phyloP scores from a whole-genome alignment of 2,113 vertebrate genomes.

The Hippocampus barbouri region DNA sequence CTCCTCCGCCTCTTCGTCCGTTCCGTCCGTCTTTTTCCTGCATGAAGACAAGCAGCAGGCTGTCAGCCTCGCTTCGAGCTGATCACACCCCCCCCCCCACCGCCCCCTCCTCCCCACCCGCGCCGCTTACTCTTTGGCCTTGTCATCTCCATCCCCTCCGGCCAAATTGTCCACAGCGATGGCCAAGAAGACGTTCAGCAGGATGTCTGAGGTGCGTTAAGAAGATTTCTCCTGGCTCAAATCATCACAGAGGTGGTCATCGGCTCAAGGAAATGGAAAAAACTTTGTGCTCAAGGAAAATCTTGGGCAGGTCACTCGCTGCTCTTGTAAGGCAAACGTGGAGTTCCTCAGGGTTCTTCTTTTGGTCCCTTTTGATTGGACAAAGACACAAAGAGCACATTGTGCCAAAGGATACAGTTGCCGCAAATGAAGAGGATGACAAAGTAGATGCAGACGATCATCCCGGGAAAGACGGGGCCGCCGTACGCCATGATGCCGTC shows the following conservation, averaged over 20 bases:
- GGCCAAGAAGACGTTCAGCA: slow-evolving; percentile 76
- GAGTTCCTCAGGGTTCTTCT: neutral
- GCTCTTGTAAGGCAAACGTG: neutral
- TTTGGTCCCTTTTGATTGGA: neutral
- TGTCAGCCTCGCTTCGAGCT: neutral
- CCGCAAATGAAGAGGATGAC: slow-evolving; percentile 95
- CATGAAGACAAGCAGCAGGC: neutral
- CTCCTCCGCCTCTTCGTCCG: neutral
- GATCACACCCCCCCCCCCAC: slow-evolving; percentile 14
- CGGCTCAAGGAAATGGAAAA: neutral
- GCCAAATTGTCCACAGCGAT: slow-evolving; percentile 77
- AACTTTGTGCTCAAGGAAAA: too few relatives aligned
- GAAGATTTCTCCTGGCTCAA: slow-evolving; percentile 4
- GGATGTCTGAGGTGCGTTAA: slow-evolving; percentile 66
- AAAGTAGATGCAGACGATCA: slow-evolving; percentile 91
- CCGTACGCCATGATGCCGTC: slow-evolving; percentile 94
- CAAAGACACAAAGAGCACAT: neutral
- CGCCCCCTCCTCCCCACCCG: too few relatives aligned
- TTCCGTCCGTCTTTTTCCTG: slow-evolving; percentile 50
- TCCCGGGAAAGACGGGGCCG: slow-evolving; percentile 86
- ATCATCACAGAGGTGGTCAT: neutral
- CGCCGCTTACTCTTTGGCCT: slow-evolving; percentile 61
- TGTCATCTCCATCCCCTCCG: slow-evolving; percentile 64
- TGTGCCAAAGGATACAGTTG: slow-evolving; percentile 82
- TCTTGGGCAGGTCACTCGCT: neutral